Conservation (phyloP, 2,888 invertebrate genomes). For the Cabera pusaria region DNA sequence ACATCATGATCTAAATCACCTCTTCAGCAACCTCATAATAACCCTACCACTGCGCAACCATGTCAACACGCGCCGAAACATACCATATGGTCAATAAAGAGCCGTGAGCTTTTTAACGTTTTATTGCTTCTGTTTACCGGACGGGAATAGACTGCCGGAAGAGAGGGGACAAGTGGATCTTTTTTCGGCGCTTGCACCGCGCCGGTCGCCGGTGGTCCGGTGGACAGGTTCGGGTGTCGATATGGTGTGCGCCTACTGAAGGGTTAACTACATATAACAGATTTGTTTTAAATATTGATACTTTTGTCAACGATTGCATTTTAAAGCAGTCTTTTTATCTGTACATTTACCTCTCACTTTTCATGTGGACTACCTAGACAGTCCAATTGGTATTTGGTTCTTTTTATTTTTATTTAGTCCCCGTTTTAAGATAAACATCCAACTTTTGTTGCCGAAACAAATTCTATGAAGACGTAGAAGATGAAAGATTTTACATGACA, state of each 20-base stretch:
- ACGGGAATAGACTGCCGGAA: constrained; percentile 63
- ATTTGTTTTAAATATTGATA: too few relatives aligned
- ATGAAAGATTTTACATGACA: too few relatives aligned
- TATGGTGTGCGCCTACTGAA: constrained; percentile 36
- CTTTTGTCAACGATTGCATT: too few relatives aligned
- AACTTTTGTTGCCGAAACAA: too few relatives aligned
- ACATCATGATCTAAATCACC: constrained; percentile 4
- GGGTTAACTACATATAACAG: constrained; percentile 33
- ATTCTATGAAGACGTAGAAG: too few relatives aligned
- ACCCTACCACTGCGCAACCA: constrained; percentile 18
- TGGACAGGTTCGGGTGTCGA: constrained; percentile 27
- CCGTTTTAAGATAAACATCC: too few relatives aligned
- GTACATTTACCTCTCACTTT: too few relatives aligned
- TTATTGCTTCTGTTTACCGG: constrained; percentile 47
- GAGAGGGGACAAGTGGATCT: constrained; percentile 61
- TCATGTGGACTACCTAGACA: too few relatives aligned
- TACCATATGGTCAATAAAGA: constrained; percentile 65
- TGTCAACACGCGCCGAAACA: constrained; percentile 48
- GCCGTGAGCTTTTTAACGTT: constrained; percentile 43
- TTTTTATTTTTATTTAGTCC: too few relatives aligned
- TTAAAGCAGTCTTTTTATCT: too few relatives aligned
- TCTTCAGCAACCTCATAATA: constrained; percentile 12
- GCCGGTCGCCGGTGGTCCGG: constrained; percentile 53
- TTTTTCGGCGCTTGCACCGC: constrained; percentile 59
- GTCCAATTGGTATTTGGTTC: too few relatives aligned